Base-by-base conservation (phyloP, 1,140 invertebrate species). In the Procambarus virginalis region DNA sequence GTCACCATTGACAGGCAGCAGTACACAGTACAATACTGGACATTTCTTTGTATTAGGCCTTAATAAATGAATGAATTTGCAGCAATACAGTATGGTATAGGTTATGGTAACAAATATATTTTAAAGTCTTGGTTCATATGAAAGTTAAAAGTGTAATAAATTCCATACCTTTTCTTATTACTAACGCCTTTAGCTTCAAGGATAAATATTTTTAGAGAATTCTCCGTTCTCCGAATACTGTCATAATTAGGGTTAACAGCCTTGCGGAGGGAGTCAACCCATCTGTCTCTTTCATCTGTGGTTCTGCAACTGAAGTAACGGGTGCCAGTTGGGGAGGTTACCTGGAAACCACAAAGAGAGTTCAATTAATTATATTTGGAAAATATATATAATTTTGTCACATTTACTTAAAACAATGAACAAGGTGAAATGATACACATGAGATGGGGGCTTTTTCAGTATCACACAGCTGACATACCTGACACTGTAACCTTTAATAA, bases 101-200 rank as follows among this genome's bases (percentile, higher is more conserved):
- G n/a, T n/a, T n/a, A n/a, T n/a, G n/a, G n/a, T 17, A 64, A 3
- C 60, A 64, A 14, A 64, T 64, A 22, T 78, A 20, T 60, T 78
- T 86, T 78, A 51, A 22, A 34, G 55, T 14, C 20, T 14, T 76
- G n/a, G 12, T 55, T 55, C 51, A 55, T 5, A 5, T 55, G 6
- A 48, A 22, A 70, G 55, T 20, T 20, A 82, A 20, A 68, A 2
- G 20, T 12, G 34, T 55, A 70, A 76, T 46, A 46, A 48, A 20
- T n/a, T 2, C 9, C 92, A 92, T 93, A 95, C 95, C 95, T 96
- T 94, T 98, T 98, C 94, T 99, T 99, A 48, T 97, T 95, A 55
- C 97, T 96, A 75, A 99, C 95, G 93, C 98, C 98, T 94, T 99
- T 99, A 2, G 98, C 98, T 94, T 99, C 98, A 49, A 98, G 95